Evolutionary conservation across 2,797 vertebrate genomes (phyloP).

Genomic region (Adelosebastes latens): DNA sequence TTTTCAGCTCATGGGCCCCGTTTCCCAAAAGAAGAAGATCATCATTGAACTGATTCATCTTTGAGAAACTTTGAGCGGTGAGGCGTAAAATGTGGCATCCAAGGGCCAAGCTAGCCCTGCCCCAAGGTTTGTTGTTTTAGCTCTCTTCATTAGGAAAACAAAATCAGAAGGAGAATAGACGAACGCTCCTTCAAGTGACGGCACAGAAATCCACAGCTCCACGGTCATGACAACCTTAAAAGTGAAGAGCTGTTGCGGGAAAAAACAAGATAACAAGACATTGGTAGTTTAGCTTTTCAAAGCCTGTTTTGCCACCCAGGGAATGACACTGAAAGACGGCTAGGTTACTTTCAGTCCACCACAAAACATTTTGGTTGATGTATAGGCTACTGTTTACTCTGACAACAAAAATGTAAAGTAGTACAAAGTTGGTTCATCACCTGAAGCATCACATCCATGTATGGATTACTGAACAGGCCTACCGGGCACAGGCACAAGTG

Average conservation of each 20-base stretch:
- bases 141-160: background rate
- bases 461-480: too few relatives aligned
- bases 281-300: too few relatives aligned
- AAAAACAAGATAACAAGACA: too few relatives aligned
- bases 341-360: background rate
- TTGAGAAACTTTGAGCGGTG: background rate
- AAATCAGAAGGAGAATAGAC: background rate
- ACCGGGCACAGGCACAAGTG: too few relatives aligned
- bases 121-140: background rate
- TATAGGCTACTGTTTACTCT: background rate
- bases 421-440: background rate
- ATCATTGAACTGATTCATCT: background rate
- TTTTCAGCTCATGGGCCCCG: background rate
- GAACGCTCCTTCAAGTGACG: background rate
- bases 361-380: background rate
- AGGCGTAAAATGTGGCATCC: background rate
- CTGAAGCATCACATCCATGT: background rate
- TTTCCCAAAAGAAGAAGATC: background rate
- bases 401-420: background rate
- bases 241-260: too few relatives aligned
- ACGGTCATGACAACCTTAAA: too few relatives aligned
- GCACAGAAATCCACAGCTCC: background rate
- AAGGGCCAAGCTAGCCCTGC: background rate
- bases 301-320: too few relatives aligned
- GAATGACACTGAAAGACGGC: background rate